Base-by-base conservation (phyloP, 2,797 vertebrate species). In the Apodemus agrarius region DNA sequence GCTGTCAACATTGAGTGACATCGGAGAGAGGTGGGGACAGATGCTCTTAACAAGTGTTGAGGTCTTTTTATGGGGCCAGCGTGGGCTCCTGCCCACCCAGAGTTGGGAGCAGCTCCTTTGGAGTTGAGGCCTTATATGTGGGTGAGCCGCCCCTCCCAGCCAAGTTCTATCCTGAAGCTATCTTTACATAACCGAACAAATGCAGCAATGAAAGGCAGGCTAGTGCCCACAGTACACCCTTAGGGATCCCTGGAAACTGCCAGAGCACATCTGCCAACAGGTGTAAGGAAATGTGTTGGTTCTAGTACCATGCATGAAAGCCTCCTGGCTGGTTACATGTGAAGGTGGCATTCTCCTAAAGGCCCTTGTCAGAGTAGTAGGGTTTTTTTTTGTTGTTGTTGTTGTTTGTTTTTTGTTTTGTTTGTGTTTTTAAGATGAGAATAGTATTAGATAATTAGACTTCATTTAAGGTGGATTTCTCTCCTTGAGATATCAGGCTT, bases 221-320 rank as follows among this genome's bases (percentile, higher is more conserved):
- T n/a, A 8, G 67, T 8, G 34, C 59, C 17, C 0, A 7, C 6
- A n/a, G 13, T 17, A 14, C 24, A 49, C 3, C 22, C 26, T 24
- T 8, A 26, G 1, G 0, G 2, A 2, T 13, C 3, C 83, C n/a
- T 6, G 24, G n/a, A 14, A 37, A 2, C 40, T 12, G 17, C 9
- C 8, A 49, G 49, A 78, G n/a, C 29, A 46, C 0, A 17, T 22
- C 10, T 54, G 54, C 43, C 43, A 65, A 19, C 1, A n/a, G 17
- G 21, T 34, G 4, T 14, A 85, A 34, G 26, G 67, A 37, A 76
- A 26, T 6, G 4, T 29, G 9, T 61, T 34, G 57, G 12, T 6
- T 6, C n/a, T n/a, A 34, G 1, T 54, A 57, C 29, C 46, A 1
- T 43, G 46, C 16, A 49, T 57, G 69, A 90, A n/a, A 17, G 6